Evolutionary conservation across 2,113 vertebrate species (phyloP).

Genomic region (Felis catus): F.catus_Fca126_mat1.0 CM031420.1:156915001-156915500

Average conservation of each 20-base stretch:
- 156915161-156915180: conserved; percentile 18
- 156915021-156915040: conserved; percentile 38
- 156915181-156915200: conserved; percentile 27
- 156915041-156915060: conserved; percentile 30
- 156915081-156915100: conserved; percentile 39
- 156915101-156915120: neutral
- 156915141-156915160: conserved; percentile 32
- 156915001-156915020: conserved; percentile 38
- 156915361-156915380: conserved; percentile 86
- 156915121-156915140: conserved; percentile 52
- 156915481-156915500: conserved; percentile 87
- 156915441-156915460: conserved; percentile 86
- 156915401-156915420: conserved; percentile 87
- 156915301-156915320: conserved; percentile 79
- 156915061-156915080: conserved; percentile 23
- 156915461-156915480: conserved; percentile 86
- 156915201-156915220: neutral
- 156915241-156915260: neutral
- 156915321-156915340: conserved; percentile 83
- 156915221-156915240: conserved; percentile 42
- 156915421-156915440: conserved; percentile 84
- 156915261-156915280: conserved; percentile 19
- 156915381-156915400: conserved; percentile 86
- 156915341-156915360: conserved; percentile 84
- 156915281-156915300: conserved; percentile 59